Conservation (phyloP, 2,113 vertebrate genomes). For the Lates calcarifer region DNA sequence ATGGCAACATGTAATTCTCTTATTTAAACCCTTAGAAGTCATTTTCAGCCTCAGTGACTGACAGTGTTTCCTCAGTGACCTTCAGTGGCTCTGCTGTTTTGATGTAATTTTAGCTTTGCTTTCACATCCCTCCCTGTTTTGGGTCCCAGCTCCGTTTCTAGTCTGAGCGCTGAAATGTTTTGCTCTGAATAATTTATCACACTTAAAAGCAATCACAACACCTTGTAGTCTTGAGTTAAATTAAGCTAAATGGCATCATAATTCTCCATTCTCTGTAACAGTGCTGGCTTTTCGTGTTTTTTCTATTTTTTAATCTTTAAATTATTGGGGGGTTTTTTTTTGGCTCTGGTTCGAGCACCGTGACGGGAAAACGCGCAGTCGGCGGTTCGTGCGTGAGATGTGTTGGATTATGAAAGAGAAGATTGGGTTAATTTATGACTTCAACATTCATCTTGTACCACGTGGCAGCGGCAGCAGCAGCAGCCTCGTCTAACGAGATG, state of each 20-base stretch:
- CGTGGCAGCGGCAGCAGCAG: slow-evolving; percentile 35
- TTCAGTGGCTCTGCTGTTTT: slow-evolving; percentile 40
- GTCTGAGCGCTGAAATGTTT: slow-evolving; percentile 38
- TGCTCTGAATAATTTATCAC: slow-evolving; percentile 59
- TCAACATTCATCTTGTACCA: slow-evolving; percentile 39
- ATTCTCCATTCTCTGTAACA: not conserved
- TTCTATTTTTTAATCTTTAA: not conserved
- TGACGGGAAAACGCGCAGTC: slow-evolving; percentile 2
- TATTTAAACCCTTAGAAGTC: slow-evolving; percentile 13
- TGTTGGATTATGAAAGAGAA: slow-evolving; percentile 51
- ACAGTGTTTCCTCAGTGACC: slow-evolving; percentile 17
- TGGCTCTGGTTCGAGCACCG: not conserved
- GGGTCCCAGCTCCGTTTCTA: slow-evolving; percentile 34
- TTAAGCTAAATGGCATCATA: not conserved
- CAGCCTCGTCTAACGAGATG: slow-evolving; percentile 58
- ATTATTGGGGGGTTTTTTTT: no score
- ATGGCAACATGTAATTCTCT: not conserved
- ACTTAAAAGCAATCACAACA: slow-evolving; percentile 54
- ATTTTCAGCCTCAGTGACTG: slow-evolving; percentile 10
- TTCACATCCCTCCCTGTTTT: slow-evolving; percentile 28
- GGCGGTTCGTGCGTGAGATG: slow-evolving; percentile 14
- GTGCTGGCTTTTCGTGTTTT: not conserved
- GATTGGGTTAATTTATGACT: slow-evolving; percentile 67
- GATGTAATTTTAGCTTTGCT: slow-evolving; percentile 50
- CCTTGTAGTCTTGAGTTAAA: slow-evolving; percentile 36